These are phyloP conservation scores for Graphium colonna DNA, from an alignment of 2,888 invertebrate genomes.

Conservation along the genomic window DNA sequence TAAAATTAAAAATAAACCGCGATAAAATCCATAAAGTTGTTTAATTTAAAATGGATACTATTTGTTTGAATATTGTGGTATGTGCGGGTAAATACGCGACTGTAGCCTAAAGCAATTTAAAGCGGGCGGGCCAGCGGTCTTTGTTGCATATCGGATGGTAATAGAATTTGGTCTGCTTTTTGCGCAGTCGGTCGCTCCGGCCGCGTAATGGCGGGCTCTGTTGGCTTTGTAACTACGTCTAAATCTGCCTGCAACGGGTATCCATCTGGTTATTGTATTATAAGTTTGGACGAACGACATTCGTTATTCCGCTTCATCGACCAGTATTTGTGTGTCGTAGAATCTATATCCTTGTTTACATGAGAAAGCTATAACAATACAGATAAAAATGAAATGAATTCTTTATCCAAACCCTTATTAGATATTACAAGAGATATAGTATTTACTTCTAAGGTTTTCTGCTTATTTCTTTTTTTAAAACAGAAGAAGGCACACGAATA, in stretches of 20 bases:
- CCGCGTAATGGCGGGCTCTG: conserved; percentile 69
- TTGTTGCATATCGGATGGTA: conserved; percentile 78
- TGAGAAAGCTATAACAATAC: too few species aligned
- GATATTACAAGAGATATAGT: too few species aligned
- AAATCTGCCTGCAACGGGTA: conserved; percentile 62
- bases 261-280: conserved; percentile 49
- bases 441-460: neutral
- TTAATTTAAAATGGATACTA: too few species aligned
- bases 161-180: conserved; percentile 79
- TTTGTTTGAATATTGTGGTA: conserved; percentile 57
- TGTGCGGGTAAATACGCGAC: conserved; percentile 68
- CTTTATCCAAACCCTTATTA: too few species aligned
- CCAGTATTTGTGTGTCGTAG: neutral
- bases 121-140: conserved; percentile 69
- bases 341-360: too few species aligned
- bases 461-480: too few species aligned
- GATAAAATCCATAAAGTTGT: too few species aligned
- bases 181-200: conserved; percentile 61
- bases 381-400: too few species aligned
- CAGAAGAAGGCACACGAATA: too few species aligned
- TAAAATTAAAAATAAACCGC: too few species aligned
- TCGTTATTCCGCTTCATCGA: conserved; percentile 16
- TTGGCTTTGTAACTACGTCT: conserved; percentile 75
- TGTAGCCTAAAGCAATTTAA: conserved; percentile 77
- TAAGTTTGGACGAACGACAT: conserved; percentile 43